Percentiles rank a stretch among this genome's conserved stretches.
phyloP scores from a whole-genome alignment of 2,888 invertebrate genomes.

The Drosophila peninsularis region DNA sequence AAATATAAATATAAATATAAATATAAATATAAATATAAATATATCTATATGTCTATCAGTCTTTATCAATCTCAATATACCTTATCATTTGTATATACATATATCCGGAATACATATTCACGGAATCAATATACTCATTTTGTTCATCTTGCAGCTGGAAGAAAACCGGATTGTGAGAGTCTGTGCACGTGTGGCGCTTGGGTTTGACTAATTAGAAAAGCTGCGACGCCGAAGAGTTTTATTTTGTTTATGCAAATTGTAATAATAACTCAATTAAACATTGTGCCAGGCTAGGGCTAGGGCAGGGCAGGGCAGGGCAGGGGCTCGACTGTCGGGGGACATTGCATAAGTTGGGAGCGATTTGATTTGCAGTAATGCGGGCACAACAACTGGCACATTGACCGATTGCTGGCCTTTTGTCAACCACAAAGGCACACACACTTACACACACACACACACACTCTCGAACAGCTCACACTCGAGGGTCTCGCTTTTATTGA shows the following conservation, averaged over 20 bases:
- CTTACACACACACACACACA: constrained; percentile 12
- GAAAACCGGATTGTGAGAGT: constrained; percentile 13
- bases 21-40: constrained; percentile 1
- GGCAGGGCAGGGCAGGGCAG: neutral
- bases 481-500: constrained; percentile 75
- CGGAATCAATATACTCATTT: neutral
- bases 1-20: constrained; percentile 2
- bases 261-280: constrained; percentile 76
- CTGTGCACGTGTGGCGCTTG: constrained; percentile 63
- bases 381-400: constrained; percentile 77
- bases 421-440: constrained; percentile 34
- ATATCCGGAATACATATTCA: neutral
- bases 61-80: no score
- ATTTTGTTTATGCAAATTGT: constrained; percentile 74
- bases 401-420: constrained; percentile 68
- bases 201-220: constrained; percentile 64
- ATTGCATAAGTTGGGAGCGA: constrained; percentile 56
- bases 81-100: no score
- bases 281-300: constrained; percentile 24
- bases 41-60: no score
- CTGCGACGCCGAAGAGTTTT: constrained; percentile 21
- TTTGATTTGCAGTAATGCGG: constrained; percentile 73
- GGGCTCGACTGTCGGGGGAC: constrained; percentile 4
- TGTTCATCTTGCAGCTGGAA: neutral
- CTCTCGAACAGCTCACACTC: constrained; percentile 30